Conservation (phyloP, 2,797 vertebrate species). For the Chromobotia macracanthus region DNA sequence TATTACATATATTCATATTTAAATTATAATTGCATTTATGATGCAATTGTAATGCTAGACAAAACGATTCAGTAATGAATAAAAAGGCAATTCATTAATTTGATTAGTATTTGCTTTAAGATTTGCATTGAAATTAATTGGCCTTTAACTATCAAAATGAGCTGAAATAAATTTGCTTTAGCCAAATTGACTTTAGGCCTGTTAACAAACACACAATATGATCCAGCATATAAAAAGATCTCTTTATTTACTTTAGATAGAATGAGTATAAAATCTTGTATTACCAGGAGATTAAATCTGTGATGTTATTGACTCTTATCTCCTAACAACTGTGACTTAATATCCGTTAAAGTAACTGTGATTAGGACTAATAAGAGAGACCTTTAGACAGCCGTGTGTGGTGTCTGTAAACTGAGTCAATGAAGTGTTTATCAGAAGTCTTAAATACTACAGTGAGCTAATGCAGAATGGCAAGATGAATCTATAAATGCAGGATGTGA, state of each 20-base stretch:
- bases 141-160: neutral
- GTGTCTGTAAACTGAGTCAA: constrained; percentile 29
- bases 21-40: no score
- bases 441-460: constrained; percentile 51
- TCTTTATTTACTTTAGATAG: constrained; percentile 14
- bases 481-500: constrained; percentile 26
- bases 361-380: constrained; percentile 61
- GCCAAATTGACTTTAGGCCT: neutral
- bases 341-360: constrained; percentile 52
- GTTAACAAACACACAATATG: constrained; percentile 5
- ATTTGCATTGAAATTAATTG: neutral
- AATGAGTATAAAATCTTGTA: constrained; percentile 1
- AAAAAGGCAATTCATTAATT: neutral
- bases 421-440: constrained; percentile 52
- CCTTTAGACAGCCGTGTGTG: constrained; percentile 59
- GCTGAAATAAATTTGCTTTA: neutral
- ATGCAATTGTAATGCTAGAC: neutral
- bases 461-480: neutral
- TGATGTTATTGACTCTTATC: constrained; percentile 29
- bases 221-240: neutral
- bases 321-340: constrained; percentile 36
- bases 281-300: constrained; percentile 25
- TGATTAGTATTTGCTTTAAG: neutral
- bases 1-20: no score
- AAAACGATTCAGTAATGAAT: neutral